phyloP scores from a whole-genome alignment of 2,888 invertebrate species.

The Pandemis cinnamomeana region DNA sequence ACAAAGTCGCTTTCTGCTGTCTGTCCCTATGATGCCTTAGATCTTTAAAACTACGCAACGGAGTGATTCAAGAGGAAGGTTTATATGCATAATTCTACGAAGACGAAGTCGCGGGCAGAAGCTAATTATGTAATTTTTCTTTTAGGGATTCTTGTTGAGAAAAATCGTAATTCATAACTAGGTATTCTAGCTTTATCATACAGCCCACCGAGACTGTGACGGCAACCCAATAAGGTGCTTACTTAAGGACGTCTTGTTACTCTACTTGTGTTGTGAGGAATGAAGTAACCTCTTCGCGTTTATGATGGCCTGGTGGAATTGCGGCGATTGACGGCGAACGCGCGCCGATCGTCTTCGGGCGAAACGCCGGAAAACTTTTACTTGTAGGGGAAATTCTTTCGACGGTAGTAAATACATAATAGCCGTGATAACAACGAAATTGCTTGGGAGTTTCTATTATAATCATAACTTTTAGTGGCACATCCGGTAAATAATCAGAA shows the following conservation, averaged over 20 bases:
- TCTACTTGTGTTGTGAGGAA: neutral
- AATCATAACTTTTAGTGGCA: neutral
- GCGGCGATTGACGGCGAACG: conserved; percentile 61
- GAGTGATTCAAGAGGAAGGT: no score
- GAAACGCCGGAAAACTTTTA: neutral
- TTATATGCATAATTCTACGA: no score
- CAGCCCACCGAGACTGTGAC: neutral
- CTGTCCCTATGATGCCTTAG: no score
- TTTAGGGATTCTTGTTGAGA: neutral
- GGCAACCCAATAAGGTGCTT: neutral
- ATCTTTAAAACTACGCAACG: no score
- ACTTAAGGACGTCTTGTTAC: neutral
- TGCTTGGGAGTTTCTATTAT: neutral
- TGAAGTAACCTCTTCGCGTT: conserved; percentile 12
- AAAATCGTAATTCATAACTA: neutral
- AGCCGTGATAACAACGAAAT: neutral
- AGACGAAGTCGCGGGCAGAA: no score
- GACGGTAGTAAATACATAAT: neutral
- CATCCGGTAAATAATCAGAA: neutral
- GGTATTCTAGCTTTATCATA: neutral
- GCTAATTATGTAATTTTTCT: no score
- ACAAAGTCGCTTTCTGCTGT: no score
- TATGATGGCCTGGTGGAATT: conserved; percentile 68
- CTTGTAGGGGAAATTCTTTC: neutral
- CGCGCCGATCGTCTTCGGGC: conserved; percentile 22